These are phyloP conservation scores for Oryzias javanicus DNA, from an alignment of 2,113 vertebrate species.

Conservation along the genomic window DNA sequence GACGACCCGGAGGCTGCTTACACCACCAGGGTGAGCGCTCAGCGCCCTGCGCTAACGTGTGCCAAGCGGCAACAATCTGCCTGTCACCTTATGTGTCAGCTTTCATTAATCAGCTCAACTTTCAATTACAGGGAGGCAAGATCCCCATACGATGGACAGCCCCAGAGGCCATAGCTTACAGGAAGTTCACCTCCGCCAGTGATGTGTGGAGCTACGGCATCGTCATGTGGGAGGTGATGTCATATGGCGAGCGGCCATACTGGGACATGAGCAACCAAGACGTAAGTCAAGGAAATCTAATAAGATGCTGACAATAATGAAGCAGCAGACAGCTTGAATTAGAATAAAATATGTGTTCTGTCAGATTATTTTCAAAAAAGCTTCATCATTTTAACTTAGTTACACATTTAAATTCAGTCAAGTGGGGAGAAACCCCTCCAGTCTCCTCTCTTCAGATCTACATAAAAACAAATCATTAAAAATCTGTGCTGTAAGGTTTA, in stretches of 20 bases:
- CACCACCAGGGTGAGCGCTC: conserved; percentile 86
- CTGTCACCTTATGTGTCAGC: conserved; percentile 32
- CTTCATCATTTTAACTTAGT: conserved; percentile 44
- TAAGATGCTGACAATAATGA: conserved; percentile 10
- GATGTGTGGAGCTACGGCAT: conserved; percentile 98
- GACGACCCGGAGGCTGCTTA: conserved; percentile 96
- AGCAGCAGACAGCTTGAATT: conserved; percentile 5
- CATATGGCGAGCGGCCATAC: conserved; percentile 95
- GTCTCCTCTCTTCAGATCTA: too few species aligned
- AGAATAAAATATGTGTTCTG: conserved; percentile 10
- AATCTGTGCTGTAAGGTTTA: too few species aligned
- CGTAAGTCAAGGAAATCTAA: conserved; percentile 75
- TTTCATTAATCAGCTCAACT: conserved; percentile 30
- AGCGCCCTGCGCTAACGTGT: not conserved
- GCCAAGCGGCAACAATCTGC: not conserved
- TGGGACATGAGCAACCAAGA: conserved; percentile 99
- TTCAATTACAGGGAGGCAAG: conserved; percentile 89
- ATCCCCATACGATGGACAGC: conserved; percentile 98
- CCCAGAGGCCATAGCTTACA: conserved; percentile 96
- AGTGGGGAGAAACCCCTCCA: too few species aligned
- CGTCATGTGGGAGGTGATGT: conserved; percentile 99
- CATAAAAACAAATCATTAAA: too few species aligned
- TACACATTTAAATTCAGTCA: conserved; percentile 6
- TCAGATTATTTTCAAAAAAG: conserved; percentile 24
- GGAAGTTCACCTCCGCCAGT: conserved; percentile 95